Base-by-base conservation (phyloP, 2,888 invertebrate species). In the Cataglyphis livida region DNA sequence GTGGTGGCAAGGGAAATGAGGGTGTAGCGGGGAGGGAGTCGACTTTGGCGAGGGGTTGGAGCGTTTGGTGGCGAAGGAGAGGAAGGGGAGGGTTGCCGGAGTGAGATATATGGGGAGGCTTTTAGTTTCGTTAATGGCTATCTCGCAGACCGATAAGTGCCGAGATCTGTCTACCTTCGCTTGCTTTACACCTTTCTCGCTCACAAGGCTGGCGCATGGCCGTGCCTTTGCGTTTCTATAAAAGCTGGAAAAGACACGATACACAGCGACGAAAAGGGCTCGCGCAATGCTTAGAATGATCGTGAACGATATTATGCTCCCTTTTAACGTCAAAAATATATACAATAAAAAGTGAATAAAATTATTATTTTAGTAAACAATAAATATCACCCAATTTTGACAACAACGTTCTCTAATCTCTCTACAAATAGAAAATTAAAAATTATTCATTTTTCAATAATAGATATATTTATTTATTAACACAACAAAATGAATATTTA, bases 51-150 rank as follows among this genome's bases (percentile, higher is more conserved):
- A 79, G 84, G 81, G 85, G 59, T 70, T 57, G 74, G 32, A 74
- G 54, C 62, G 86, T 70, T 61, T 81, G 84, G 85, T 54, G 76
- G 66, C 81, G 83, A 21, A 21, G 21, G 21, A 84, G 85, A 86
- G 87, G 90, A 86, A 86, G 87, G 89, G 84, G 90, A 92, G 92
- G 92, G 92, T 90, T 91, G 91, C 88, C 75, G 86, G 91, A 89
- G 90, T 87, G 90, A 91, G 92, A 94, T 94, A 93, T 94, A 94
- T 94, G 93, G 94, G 92, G 92, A 94, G 93, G 94, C 94, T 94
- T 94, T 94, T 94, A 94, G 94, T 94, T 94, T 94, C 94, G 94
- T 94, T 94, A 94, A 94, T 94, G 94, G 94, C 90, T 94, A 94
- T 94, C 94, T 94, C 93, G 94, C 93, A 91, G 93, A 93, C 92